phyloP scores from a whole-genome alignment of 2,888 invertebrate genomes.

The Eupithecia dodoneata region DNA sequence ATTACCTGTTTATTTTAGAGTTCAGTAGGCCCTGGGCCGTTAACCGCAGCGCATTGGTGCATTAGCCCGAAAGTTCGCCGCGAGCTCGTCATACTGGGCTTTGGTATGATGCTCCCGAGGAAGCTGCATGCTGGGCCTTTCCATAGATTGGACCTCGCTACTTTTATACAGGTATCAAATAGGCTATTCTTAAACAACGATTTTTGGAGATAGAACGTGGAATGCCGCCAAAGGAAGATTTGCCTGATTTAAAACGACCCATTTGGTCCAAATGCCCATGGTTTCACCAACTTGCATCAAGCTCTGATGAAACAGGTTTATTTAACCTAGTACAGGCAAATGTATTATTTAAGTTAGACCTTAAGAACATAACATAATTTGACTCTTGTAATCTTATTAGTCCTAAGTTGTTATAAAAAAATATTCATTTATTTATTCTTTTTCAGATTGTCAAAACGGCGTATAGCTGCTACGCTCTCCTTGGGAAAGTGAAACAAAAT shows the following conservation, averaged over 20 bases:
- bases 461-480: conserved; percentile 71
- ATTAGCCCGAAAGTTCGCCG: conserved; percentile 60
- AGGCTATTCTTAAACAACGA: not conserved
- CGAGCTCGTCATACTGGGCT: conserved; percentile 58
- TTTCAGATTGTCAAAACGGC: conserved; percentile 70
- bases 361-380: too few species aligned
- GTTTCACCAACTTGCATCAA: too few species aligned
- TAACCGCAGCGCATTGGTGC: conserved; percentile 64
- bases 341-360: too few species aligned
- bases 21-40: conserved; percentile 60
- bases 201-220: not conserved
- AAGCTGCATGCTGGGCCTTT: conserved; percentile 66
- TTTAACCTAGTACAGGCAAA: too few species aligned
- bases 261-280: too few species aligned
- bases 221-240: too few species aligned
- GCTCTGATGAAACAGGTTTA: too few species aligned
- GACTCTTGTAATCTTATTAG: too few species aligned
- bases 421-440: not conserved
- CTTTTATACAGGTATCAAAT: conserved; percentile 65
- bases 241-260: too few species aligned
- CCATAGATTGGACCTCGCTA: conserved; percentile 61
- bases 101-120: conserved; percentile 57
- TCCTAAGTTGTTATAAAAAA: too few species aligned
- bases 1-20: conserved; percentile 60
- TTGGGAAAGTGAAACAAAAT: conserved; percentile 48